phyloP scores from a whole-genome alignment of 2,888 invertebrate species.

The Nysson spinosus region DNA sequence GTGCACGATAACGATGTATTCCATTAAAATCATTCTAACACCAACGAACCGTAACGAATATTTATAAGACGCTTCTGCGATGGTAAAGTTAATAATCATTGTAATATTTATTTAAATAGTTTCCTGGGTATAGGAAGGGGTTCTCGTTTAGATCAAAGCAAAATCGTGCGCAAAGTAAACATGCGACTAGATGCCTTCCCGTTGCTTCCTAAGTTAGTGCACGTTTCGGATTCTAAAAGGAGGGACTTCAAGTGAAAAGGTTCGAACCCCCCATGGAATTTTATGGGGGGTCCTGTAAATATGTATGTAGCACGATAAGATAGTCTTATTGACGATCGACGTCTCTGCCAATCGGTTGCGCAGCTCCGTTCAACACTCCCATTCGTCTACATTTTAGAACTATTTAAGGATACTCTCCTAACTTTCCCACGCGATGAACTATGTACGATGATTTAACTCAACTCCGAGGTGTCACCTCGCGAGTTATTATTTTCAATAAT shows the following conservation, averaged over 20 bases:
- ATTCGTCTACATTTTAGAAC: slow-evolving; percentile 16
- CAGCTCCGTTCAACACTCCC: slow-evolving; percentile 61
- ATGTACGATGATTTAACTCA: too few relatives aligned
- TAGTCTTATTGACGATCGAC: slow-evolving; percentile 75
- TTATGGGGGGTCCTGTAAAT: slow-evolving; percentile 74
- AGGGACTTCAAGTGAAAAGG: slow-evolving; percentile 48
- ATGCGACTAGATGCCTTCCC: slow-evolving; percentile 45
- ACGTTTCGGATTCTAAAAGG: slow-evolving; percentile 62
- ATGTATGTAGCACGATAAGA: slow-evolving; percentile 77
- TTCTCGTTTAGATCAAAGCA: too few relatives aligned
- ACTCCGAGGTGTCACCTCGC: too few relatives aligned
- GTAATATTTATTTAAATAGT: slow-evolving; percentile 46
- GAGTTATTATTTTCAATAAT: too few relatives aligned
- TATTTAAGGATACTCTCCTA: too few relatives aligned
- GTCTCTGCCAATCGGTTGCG: slow-evolving; percentile 71
- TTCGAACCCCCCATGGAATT: slow-evolving; percentile 53
- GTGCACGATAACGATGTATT: slow-evolving; percentile 51
- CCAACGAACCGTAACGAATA: neutral
- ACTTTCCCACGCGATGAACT: too few relatives aligned
- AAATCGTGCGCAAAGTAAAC: too few relatives aligned
- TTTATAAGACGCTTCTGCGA: slow-evolving; percentile 10
- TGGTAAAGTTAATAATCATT: slow-evolving; percentile 5
- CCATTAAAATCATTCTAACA: slow-evolving; percentile 15
- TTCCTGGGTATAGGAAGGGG: slow-evolving; percentile 8
- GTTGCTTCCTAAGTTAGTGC: slow-evolving; percentile 55